Evolutionary conservation across 2,888 invertebrate species (phyloP).

Genomic region (Brassicogethes aeneus): DNA sequence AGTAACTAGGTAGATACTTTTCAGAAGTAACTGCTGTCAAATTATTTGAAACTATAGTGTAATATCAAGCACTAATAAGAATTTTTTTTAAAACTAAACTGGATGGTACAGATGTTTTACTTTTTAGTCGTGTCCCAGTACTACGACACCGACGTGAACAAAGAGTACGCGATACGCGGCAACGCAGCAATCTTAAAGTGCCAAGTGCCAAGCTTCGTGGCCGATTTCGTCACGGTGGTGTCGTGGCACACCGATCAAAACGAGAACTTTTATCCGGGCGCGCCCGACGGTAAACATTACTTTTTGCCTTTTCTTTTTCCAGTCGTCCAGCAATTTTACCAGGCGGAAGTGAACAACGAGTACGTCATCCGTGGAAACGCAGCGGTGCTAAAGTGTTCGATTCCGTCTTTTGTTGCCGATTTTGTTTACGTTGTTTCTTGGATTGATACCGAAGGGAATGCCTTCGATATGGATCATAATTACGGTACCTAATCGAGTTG

Average conservation of each 20-base stretch:
- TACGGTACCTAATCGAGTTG: too few species aligned
- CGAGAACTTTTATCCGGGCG: constrained; percentile 59
- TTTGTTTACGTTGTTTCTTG: constrained; percentile 82
- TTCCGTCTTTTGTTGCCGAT: constrained; percentile 84
- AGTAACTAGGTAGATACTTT: too few species aligned
- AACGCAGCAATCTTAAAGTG: constrained; percentile 84
- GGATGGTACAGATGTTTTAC: too few species aligned
- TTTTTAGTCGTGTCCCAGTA: constrained; percentile 67
- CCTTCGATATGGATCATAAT: constrained; percentile 52
- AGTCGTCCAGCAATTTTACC: constrained; percentile 87
- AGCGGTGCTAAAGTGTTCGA: constrained; percentile 79
- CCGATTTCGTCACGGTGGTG: constrained; percentile 81
- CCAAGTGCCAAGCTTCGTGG: constrained; percentile 86
- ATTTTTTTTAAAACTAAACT: too few species aligned
- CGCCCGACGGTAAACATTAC: constrained; percentile 29
- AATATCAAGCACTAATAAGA: too few species aligned
- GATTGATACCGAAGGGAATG: constrained; percentile 72
- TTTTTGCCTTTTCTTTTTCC: constrained; percentile 29
- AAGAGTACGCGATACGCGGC: constrained; percentile 84
- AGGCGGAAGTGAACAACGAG: constrained; percentile 86
- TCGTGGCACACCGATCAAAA: constrained; percentile 80
- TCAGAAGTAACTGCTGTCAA: too few species aligned
- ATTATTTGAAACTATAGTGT: too few species aligned
- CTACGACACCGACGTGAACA: constrained; percentile 77
- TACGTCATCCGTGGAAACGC: constrained; percentile 85